Conservation (phyloP, 2,888 invertebrate species). For the Spatulosminthurus flaviceps region DNA sequence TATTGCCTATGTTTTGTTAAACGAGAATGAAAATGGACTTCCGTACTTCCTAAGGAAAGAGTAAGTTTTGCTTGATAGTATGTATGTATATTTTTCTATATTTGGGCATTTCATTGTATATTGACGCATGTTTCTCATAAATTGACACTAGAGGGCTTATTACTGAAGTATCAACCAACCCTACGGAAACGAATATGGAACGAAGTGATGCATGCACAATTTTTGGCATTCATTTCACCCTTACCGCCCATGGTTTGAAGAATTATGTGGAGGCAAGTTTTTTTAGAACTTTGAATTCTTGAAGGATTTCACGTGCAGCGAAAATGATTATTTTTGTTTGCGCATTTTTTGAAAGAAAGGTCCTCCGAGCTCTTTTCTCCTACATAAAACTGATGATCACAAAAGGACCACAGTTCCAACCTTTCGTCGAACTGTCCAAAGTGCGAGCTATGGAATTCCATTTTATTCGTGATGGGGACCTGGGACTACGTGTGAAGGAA, state of each 20-base stretch:
- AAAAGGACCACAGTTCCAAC: slow-evolving; percentile 19
- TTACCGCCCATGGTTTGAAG: slow-evolving; percentile 6
- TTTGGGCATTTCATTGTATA: not conserved
- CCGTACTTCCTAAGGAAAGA: slow-evolving; percentile 22
- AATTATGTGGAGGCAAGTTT: slow-evolving; percentile 9
- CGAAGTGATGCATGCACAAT: slow-evolving; percentile 33
- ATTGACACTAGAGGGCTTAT: slow-evolving; percentile 29
- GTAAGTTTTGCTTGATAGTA: not conserved
- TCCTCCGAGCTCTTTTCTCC: slow-evolving; percentile 26
- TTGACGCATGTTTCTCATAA: not conserved
- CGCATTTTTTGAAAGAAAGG: not conserved
- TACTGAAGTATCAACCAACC: slow-evolving; percentile 9
- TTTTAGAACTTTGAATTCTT: not conserved
- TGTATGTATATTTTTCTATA: not conserved
- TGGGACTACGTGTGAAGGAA: slow-evolving; percentile 20
- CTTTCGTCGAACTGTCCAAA: slow-evolving; percentile 36
- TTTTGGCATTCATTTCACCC: slow-evolving; percentile 19
- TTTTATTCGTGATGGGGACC: slow-evolving; percentile 24
- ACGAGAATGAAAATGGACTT: slow-evolving; percentile 27
- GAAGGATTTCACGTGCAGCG: not conserved
- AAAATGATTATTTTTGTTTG: not conserved
- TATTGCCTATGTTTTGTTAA: slow-evolving; percentile 33
- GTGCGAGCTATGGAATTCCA: slow-evolving; percentile 36
- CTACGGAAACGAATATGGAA: slow-evolving; percentile 32
- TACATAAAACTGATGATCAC: slow-evolving; percentile 20